Evolutionary conservation across 1,140 invertebrate species (phyloP), one percentile per base, ranked within the genome.

Genomic region (Brachionus paranguensis): DNA sequence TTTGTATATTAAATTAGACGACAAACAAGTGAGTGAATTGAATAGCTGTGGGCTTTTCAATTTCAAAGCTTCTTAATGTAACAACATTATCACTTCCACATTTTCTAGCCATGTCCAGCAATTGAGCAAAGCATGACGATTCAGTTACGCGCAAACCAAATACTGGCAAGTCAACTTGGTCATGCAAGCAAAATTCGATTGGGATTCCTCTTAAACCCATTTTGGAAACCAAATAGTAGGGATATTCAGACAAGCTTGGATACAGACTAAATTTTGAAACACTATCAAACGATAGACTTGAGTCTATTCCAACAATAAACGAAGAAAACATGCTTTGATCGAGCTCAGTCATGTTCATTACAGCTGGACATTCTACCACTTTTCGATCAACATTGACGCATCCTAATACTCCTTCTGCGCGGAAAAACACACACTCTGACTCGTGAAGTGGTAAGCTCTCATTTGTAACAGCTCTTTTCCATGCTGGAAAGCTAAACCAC

Each of bases 1-100:
- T 68, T 33, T 68, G 65, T 68, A 68, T 68, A n/a, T 72, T 72
- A 50, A 76, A 24, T 76, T 76, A 76, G 27, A 76, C 72, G 14
- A 76, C 72, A 50, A 27, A 76, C n/a, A 76, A 76, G 12, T 47
- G 20, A 37, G 72, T 37, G 27, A 76, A 76, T 33, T 27, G 17
- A 50, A 76, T 27, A 20, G 27, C 45, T 27, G 1, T 76, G 24
- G 72, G 72, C 27, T 76, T 76, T 11, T 50, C 72, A 27, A 76
- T 27, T 76, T 76, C 72, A 50, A 76, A 76, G 45, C 72, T 76
- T 14, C 12, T 76, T 5, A 76, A 27, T 27, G 72, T 76, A 2
- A 50, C 27, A 12, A 76, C 20, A 47, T 76, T 47, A 11, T 76
- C 27, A 27, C 11, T 47, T 27, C 47, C 33, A 12, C 20, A 47